These are phyloP conservation scores for Ashinkailepas kermadecensis DNA, from an alignment of 2,888 invertebrate species.

Conservation along the genomic window DNA sequence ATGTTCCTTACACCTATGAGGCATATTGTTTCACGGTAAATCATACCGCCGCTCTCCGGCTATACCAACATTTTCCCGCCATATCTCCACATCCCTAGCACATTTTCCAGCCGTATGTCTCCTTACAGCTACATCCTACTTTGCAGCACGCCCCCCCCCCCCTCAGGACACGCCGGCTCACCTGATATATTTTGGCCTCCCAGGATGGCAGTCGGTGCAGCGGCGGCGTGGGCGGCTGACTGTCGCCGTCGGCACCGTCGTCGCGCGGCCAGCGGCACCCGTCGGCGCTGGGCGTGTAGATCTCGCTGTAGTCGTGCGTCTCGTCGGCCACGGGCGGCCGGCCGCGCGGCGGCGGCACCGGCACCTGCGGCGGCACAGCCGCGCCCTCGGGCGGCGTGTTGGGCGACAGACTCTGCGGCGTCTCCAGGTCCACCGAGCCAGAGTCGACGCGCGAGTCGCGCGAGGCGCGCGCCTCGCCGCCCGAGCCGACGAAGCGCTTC, in stretches of 20 bases:
- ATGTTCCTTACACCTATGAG: no score
- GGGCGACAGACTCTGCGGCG: conserved; percentile 42
- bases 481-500: not conserved
- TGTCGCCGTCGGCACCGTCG: conserved; percentile 35
- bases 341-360: conserved; percentile 37
- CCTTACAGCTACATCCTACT: no score
- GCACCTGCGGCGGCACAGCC: conserved; percentile 30
- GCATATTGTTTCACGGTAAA: no score
- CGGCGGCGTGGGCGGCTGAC: conserved; percentile 78
- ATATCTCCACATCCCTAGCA: no score
- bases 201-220: conserved; percentile 84
- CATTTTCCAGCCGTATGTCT: no score
- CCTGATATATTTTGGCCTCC: conserved; percentile 95
- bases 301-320: conserved; percentile 81
- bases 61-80: no score
- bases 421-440: conserved; percentile 43
- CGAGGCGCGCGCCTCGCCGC: conserved; percentile 28
- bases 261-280: conserved; percentile 39
- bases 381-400: conserved; percentile 39
- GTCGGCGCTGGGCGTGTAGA: conserved; percentile 84
- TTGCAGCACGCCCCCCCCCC: not conserved
- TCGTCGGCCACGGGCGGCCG: conserved; percentile 37
- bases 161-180: conserved; percentile 38
- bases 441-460: conserved; percentile 40
- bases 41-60: no score